Conservation (phyloP, 2,113 vertebrate genomes). For the Nesogale talazaci region DNA sequence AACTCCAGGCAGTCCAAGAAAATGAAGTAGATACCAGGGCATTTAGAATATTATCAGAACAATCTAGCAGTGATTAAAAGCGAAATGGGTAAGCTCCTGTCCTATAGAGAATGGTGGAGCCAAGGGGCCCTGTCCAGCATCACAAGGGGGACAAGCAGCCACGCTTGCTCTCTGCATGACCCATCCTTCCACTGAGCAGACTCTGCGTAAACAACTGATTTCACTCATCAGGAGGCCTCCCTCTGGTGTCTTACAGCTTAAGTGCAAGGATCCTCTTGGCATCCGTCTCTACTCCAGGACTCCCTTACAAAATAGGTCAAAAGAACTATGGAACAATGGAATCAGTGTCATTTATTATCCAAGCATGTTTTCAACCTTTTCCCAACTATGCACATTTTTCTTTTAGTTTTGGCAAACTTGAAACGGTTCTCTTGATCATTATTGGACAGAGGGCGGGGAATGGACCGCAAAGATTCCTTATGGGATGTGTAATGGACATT, state of each 20-base stretch:
- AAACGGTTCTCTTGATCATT: constrained; percentile 67
- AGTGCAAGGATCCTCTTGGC: constrained; percentile 62
- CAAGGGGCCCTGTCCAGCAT: background rate
- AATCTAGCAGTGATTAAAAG: constrained; percentile 17
- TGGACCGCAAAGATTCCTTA: constrained; percentile 55
- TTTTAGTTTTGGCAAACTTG: constrained; percentile 67
- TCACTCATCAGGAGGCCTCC: constrained; percentile 49
- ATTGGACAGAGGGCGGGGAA: constrained; percentile 49
- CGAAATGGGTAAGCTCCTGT: constrained; percentile 34
- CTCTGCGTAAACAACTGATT: constrained; percentile 80
- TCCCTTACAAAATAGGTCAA: constrained; percentile 73
- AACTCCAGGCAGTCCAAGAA: constrained; percentile 28
- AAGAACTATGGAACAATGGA: constrained; percentile 64
- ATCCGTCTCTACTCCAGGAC: constrained; percentile 60
- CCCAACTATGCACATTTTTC: constrained; percentile 73
- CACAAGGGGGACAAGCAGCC: background rate
- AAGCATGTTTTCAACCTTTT: constrained; percentile 74
- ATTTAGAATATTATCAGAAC: constrained; percentile 59
- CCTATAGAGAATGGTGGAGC: constrained; percentile 17
- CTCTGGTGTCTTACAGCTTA: constrained; percentile 74
- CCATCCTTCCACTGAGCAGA: constrained; percentile 37
- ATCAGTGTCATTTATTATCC: constrained; percentile 75
- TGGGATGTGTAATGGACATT: constrained; percentile 43
- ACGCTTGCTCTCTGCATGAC: background rate
- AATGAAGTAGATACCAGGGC: constrained; percentile 34